Conservation (phyloP, 2,113 vertebrate species). For the Cygnus buccinator region DNA sequence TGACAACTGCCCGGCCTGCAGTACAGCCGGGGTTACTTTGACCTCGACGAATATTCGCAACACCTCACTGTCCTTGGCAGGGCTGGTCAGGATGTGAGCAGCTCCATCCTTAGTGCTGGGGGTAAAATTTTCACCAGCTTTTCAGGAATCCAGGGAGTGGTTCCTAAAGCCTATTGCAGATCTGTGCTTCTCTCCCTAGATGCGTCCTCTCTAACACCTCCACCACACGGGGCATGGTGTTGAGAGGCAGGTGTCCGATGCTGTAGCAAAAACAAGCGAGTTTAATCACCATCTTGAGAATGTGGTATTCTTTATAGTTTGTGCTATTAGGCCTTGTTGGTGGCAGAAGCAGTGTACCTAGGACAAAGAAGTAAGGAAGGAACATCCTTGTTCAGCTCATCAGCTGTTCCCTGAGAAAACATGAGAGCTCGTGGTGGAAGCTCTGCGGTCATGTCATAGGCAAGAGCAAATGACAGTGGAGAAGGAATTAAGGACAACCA, state of each 20-base stretch:
- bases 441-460: background rate
- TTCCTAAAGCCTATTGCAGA: background rate
- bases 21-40: background rate
- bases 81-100: background rate
- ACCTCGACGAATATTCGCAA: background rate
- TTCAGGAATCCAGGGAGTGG: background rate
- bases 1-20: accelerated
- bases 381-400: background rate
- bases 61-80: background rate
- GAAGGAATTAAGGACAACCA: background rate
- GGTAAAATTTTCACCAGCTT: background rate
- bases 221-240: background rate
- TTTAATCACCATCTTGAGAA: background rate
- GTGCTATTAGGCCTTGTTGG: background rate
- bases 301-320: background rate
- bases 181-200: background rate
- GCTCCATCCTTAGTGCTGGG: background rate
- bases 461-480: background rate
- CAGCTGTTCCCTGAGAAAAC: background rate
- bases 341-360: background rate
- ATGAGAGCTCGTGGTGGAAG: background rate
- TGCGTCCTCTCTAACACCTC: background rate
- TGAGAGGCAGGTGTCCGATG: background rate
- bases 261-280: background rate
- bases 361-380: background rate